Evolutionary conservation across 2,113 vertebrate genomes (phyloP), one percentile per base, ranked within the genome.

Genomic region (Syngnathus floridae): DNA sequence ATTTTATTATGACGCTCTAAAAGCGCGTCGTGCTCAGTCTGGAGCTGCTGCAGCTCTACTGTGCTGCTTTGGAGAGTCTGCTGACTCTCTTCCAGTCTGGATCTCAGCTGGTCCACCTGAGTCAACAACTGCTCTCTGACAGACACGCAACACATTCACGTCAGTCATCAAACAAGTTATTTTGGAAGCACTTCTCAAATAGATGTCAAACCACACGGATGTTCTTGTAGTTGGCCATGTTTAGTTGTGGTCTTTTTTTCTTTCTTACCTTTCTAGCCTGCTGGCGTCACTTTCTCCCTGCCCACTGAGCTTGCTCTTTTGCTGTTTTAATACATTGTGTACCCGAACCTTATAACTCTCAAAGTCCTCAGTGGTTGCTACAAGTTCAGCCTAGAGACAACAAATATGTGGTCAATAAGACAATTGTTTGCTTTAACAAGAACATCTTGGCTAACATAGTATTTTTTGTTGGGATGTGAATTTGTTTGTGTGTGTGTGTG

Each of bases 311-410:
- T 93, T 97, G 81, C 74, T 94, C 86, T 95, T 99, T 81, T 98
- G 95, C 82, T 98, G 96, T 72, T 97, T 99, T 38, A 99, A 90
- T 41, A 99, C 97, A 51, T 98, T 98, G 84, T 98, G 97, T 67
- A 98, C 96, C 63, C 97, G 92, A 43, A 99, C 93, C 85, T 95
- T 99, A 81, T 99, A 99, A 81, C 90, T 93, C 77, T 99, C 95
- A 62, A 97, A 99, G 83, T 99, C 96, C 3, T 87, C 89, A 1
- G 91, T 68, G 22, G 94, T 83, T 61, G 92, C 75, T 26, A 82
- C 79, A 67, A 97, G 92, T 70, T 97, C 95, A 75, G 91, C 88
- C 97, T 99, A 67, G 12, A 75, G 85, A 35, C 59, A 9, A 74
- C 65, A 13, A 21, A 14, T 9, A 17, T 21, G 13, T 31, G 26